Base-by-base conservation (phyloP, 1,140 invertebrate genomes). In the Aphis craccivora region DNA sequence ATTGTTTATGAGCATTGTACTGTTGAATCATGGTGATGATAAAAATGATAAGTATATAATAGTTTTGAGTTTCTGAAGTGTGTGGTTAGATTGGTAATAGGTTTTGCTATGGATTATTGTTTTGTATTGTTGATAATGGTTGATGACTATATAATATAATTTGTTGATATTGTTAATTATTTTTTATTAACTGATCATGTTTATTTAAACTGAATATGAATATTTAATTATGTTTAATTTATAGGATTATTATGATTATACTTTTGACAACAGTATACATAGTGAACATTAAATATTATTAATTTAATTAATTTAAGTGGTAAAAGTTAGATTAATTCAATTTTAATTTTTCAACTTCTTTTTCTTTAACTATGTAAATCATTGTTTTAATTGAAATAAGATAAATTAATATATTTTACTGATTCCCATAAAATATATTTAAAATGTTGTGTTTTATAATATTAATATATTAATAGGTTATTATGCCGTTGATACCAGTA, bases 401-500 rank as follows among this genome's bases (percentile, higher is more conserved):
- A n/a, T n/a, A n/a, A 18, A 20, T 76, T 18, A 76, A 76, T 18
- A n/a, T 67, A 9, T 18, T 67, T 67, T n/a, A 67, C 30, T 67
- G 30, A n/a, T n/a, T 18, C 30, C 14, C 4, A n/a, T 67, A 60
- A n/a, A n/a, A 67, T n/a, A n/a, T n/a, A 67, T 14, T 6, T n/a
- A 18, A 76, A 23, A 83, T 83, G 20, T 83, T 40, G 81, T 43
- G 23, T 25, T 84, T 40, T 43, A 40, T 84, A 48, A 14, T 3
- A 48, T 51, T 48, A 87, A 87, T 53, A 9, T 88, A n/a, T 48
- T 35, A 37, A 35, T 94, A 96, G 98, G 97, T 9, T 97, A 98
- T 94, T 98, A 98, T 95, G 97, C 98, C 95, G 97, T 98, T 6
- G 96, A 98, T 94, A 98, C 97, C 60, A 96, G 97, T 94, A 96